Percentiles rank a stretch among this genome's conserved stretches.
Conservation (phyloP, 2,113 vertebrate species). For the Sinosuthora webbiana region DNA sequence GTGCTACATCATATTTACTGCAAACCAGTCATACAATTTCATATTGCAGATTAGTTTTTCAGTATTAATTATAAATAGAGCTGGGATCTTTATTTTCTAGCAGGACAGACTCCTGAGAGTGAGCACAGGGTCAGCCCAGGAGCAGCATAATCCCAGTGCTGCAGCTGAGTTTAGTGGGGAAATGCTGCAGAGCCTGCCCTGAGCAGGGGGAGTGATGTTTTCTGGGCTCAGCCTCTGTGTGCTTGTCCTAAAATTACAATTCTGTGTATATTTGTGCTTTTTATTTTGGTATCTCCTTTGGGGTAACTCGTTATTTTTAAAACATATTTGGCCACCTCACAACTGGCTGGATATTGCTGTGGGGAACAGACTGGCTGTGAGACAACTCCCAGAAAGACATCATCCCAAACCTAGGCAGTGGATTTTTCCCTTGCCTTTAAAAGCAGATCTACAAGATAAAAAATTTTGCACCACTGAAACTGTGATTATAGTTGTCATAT, state of each 20-base stretch:
- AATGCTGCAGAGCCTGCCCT: neutral
- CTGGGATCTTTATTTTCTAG: neutral
- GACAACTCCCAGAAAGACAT: neutral
- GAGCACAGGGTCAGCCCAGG: neutral
- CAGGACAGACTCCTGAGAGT: neutral
- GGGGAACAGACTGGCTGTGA: neutral
- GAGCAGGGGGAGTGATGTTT: neutral
- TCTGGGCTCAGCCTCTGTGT: neutral
- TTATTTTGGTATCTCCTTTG: neutral
- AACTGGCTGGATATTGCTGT: neutral
- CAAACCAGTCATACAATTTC: slow-evolving; percentile 60
- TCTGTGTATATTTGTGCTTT: neutral
- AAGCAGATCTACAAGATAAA: neutral
- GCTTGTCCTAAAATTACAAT: neutral
- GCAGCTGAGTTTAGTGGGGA: neutral
- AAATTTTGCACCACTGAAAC: neutral
- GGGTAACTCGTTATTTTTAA: neutral
- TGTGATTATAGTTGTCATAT: neutral
- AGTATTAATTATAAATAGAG: slow-evolving; percentile 53
- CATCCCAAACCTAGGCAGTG: neutral
- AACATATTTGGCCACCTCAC: neutral
- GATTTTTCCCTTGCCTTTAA: neutral
- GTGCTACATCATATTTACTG: slow-evolving; percentile 59
- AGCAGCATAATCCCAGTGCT: accelerated
- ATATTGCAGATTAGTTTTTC: slow-evolving; percentile 46